Evolutionary conservation across 2,888 invertebrate species (phyloP).

Genomic region (Psococerastis gibbosa): DNA sequence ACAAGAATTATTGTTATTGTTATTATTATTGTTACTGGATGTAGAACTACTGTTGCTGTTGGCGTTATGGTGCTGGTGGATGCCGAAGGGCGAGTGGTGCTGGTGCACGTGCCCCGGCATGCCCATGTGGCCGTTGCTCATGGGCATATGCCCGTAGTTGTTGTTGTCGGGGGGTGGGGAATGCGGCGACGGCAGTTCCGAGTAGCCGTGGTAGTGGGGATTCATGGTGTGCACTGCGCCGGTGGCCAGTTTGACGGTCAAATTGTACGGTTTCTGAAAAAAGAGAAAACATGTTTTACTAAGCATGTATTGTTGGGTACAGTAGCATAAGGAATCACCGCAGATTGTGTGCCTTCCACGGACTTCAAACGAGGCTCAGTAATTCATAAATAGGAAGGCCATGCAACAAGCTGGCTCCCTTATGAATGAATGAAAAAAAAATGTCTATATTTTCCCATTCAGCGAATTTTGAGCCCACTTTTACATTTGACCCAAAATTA

Average conservation of each 20-base stretch:
- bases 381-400: not conserved
- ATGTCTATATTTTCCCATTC: too few species aligned
- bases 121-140: conserved; percentile 28
- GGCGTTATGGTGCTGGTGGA: conserved; percentile 19
- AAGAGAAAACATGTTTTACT: not conserved
- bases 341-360: too few species aligned
- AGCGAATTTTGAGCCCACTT: not conserved
- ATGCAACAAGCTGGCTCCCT: not conserved
- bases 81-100: conserved; percentile 26
- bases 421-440: too few species aligned
- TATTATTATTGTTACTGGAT: conserved; percentile 34
- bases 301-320: too few species aligned
- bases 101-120: conserved; percentile 23
- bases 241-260: conserved; percentile 12
- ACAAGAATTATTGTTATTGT: conserved; percentile 26
- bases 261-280: conserved; percentile 7
- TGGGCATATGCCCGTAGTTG: conserved; percentile 33
- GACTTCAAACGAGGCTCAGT: too few species aligned
- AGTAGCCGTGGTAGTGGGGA: conserved; percentile 75
- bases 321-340: too few species aligned
- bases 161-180: conserved; percentile 50
- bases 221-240: conserved; percentile 64
- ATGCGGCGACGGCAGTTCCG: conserved; percentile 61
- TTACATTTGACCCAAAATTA: too few species aligned
- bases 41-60: conserved; percentile 27